phyloP scores from a whole-genome alignment of 2,113 vertebrate species.

The Gopherus flavomarginatus region DNA sequence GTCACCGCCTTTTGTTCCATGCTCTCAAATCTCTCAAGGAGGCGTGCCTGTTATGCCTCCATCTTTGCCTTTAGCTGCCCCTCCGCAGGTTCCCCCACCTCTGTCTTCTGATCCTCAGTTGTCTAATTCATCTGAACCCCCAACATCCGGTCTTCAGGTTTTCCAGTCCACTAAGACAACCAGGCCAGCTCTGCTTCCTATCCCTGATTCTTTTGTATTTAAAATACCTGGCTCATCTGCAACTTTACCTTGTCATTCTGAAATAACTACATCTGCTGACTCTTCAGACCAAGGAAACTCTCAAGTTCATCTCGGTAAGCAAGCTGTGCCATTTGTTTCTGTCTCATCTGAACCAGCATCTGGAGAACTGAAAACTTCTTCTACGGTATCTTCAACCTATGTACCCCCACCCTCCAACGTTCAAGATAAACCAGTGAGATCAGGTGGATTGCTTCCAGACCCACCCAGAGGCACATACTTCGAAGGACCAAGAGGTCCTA shows the following conservation, averaged over 20 bases:
- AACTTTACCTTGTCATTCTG: conserved; percentile 73
- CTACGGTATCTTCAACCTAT: conserved; percentile 60
- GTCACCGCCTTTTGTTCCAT: conserved; percentile 85
- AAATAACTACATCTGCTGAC: conserved; percentile 68
- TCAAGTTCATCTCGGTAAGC: conserved; percentile 70
- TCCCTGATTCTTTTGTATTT: conserved; percentile 76
- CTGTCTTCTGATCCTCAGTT: conserved; percentile 77
- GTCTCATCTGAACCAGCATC: conserved; percentile 77
- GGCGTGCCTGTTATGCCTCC: conserved; percentile 73
- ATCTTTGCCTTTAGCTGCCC: conserved; percentile 76
- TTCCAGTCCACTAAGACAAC: conserved; percentile 75
- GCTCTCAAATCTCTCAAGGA: conserved; percentile 75
- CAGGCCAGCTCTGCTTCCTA: conserved; percentile 79
- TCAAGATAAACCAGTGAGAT: conserved; percentile 78
- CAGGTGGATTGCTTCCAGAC: conserved; percentile 80
- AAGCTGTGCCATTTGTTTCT: conserved; percentile 56
- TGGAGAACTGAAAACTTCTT: conserved; percentile 65
- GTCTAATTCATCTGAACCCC: conserved; percentile 63
- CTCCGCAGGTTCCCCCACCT: conserved; percentile 69
- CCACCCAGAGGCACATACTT: conserved; percentile 81
- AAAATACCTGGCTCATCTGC: conserved; percentile 58
- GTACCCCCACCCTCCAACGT: conserved; percentile 24
- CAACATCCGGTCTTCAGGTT: conserved; percentile 72
- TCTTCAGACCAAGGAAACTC: conserved; percentile 78
- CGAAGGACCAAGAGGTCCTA: conserved; percentile 84